Percentiles rank a stretch among this genome's conserved stretches.
Conservation (phyloP, 2,888 invertebrate genomes). For the Blastobasis lacticolella region DNA sequence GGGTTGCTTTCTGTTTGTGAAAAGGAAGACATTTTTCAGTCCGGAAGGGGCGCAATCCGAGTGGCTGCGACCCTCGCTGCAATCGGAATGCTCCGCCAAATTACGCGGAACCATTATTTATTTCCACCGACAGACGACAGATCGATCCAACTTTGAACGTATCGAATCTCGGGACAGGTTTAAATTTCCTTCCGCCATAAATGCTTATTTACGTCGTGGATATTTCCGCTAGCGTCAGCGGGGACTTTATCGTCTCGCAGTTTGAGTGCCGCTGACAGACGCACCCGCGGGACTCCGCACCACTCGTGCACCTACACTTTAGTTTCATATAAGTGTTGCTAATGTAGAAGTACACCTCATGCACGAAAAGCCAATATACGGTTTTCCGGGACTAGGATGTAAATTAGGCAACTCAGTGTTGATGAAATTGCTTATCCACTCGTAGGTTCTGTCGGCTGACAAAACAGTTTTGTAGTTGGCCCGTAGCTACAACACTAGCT, state of each 20-base stretch:
- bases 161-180: conserved; percentile 13
- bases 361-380: too few relatives aligned
- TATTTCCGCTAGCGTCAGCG: conserved; percentile 1
- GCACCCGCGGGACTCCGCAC: too few relatives aligned
- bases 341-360: too few relatives aligned
- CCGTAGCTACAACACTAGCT: too few relatives aligned
- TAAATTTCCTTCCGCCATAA: conserved; percentile 10
- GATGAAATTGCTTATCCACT: too few relatives aligned
- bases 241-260: conserved; percentile 5
- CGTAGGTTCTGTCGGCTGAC: too few relatives aligned
- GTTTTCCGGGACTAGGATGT: too few relatives aligned
- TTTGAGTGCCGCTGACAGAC: not conserved
- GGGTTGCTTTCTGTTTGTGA: conserved; percentile 37
- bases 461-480: too few relatives aligned
- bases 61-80: conserved; percentile 36
- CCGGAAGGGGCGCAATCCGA: conserved; percentile 47
- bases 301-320: too few relatives aligned
- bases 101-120: conserved; percentile 49
- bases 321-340: too few relatives aligned
- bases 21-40: conserved; percentile 52
- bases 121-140: conserved; percentile 27
- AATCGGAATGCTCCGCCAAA: conserved; percentile 45
- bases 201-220: conserved; percentile 5
- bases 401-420: too few relatives aligned
- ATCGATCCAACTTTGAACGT: conserved; percentile 34